Evolutionary conservation across 2,797 vertebrate species (phyloP), one percentile per base, ranked within the genome.

Genomic region (Cheirogaleus major): DNA sequence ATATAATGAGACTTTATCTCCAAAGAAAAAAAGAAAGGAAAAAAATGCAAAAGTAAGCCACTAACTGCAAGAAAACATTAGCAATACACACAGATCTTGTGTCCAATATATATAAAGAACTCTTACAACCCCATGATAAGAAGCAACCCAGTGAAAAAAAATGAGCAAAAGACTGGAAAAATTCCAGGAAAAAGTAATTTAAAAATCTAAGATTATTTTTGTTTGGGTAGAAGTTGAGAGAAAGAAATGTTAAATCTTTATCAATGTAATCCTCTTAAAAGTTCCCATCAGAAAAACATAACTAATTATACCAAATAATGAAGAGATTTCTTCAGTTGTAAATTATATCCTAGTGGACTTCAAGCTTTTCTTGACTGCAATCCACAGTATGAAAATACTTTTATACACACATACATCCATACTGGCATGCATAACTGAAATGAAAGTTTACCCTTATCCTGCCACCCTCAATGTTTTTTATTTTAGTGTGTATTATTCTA

Each of bases 201-300:
- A 45, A 87, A 73, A 88, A 92, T 69, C 78, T 18, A 73, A 23
- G 35, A 70, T 80, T 90, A 57, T 57, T 89, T 95, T 95, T 73
- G 2, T 73, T 67, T 81, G 63, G 14, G 22, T 23, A 80, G 35
- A 95, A 57, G 43, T 41, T 43, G 69, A 90, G 35, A 85, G n/a
- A 88, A 90, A 82, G 27, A 91, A 91, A 79, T 69, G 89, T 14
- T 73, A 85, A 95, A 92, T 43, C 45, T 41, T 89, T 80, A 87
- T 61, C 75, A 65, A 32, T 72, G 92, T 61, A 57, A 63, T 83
- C 30, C 27, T 57, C 63, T 91, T 92, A 75, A 82, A 86, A 82
- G 30, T 75, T 63, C n/a, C 72, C 67, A 65, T 86, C 41, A 92
- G 32, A 86, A 82, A 84, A 96, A 55, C 22, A 18, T 43, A 43